Evolutionary conservation across 2,113 vertebrate genomes (phyloP).

Genomic region (Mionectes macconnelli): DNA sequence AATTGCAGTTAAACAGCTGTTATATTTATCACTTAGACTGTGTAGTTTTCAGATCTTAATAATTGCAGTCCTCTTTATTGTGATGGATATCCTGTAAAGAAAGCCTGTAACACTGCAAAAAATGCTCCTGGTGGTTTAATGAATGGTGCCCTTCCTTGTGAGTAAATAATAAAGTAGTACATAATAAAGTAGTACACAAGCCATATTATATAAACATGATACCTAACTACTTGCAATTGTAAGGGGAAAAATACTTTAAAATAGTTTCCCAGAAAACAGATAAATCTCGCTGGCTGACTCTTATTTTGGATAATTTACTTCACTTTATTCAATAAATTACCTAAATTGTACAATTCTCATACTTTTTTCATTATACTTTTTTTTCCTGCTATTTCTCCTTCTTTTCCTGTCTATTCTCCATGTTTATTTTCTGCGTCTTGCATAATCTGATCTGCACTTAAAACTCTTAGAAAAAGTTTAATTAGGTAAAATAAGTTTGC

Average conservation of each 20-base stretch:
- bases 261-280: neutral
- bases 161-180: constrained; percentile 1
- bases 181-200: neutral
- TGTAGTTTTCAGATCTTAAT: neutral
- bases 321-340: neutral
- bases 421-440: neutral
- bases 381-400: neutral
- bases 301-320: neutral
- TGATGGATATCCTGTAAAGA: neutral
- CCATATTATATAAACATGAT: neutral
- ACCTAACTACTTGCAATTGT: neutral
- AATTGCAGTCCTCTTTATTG: neutral
- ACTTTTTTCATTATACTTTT: neutral
- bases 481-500: neutral
- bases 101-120: neutral
- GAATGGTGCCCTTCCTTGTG: neutral
- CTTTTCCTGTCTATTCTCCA: neutral
- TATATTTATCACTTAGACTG: neutral
- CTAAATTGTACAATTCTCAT: neutral
- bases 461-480: neutral
- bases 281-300: neutral
- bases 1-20: neutral
- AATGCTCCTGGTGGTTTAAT: constrained; percentile 1
- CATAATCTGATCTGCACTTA: neutral
- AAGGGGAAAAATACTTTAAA: neutral